Evolutionary conservation across 2,113 vertebrate species (phyloP), one percentile per base, ranked within the genome.

Genomic region (Chauna torquata): DNA sequence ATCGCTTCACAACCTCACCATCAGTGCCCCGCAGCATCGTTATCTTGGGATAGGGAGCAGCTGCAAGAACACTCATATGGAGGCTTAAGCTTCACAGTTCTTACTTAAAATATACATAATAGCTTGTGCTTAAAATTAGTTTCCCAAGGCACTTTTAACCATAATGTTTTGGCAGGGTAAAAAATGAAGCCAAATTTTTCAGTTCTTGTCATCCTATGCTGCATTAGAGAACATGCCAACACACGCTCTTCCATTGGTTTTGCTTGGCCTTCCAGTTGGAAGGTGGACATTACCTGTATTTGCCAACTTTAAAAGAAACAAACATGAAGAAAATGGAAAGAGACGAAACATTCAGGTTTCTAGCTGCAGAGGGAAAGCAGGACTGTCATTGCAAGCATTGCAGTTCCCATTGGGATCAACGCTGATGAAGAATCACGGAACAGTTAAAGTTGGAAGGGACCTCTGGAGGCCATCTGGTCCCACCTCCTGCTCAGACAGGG

Each of bases 371-470:
- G 66, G 36, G 15, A 23, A 36, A 42, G 50, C 28, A 23, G 14
- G 24, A 25, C 52, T 23, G 34, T 15, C 23, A 20, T 66, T 15
- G 13, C 16, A n/a, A 8, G 12, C 32, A 10, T 8, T 15, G 28
- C 36, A 49, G 34, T 3, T 22, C 27, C 42, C 17, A 1, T 16
- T 12, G 13, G 34, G 13, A n/a, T 7, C 32, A 69, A 3, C 0
- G 1, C n/a, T 34, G 11, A 23, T 3, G 19, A 34, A 66, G 65
- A 64, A 17, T 7, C 40, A 64, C 72, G 38, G 49, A 16, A 70
- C 7, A 24, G 17, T 0, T 36, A n/a, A 34, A 36, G 25, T 8
- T 32, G 68, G 58, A 50, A 45, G 32, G 6, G 6, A 58, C 25
- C 15, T 57, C 27, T 57, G n/a, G 22, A 44, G 9, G 4, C 16